These are phyloP conservation scores for Acanthosepion esculentum DNA, from an alignment of 2,888 invertebrate genomes.

Conservation along the genomic window DNA sequence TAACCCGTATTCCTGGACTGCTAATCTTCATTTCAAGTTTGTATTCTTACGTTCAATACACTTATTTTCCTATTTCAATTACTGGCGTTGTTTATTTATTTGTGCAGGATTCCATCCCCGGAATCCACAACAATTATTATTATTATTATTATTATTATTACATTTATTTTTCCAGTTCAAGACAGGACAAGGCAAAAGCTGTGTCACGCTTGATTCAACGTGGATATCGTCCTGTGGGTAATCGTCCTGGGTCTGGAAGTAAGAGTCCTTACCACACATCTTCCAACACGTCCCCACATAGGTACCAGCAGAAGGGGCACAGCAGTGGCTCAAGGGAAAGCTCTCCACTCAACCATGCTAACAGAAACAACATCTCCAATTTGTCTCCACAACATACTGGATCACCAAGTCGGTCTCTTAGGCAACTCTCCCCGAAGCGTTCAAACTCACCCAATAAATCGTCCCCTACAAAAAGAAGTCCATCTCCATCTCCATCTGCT, in stretches of 20 bases:
- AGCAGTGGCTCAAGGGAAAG: conserved; percentile 40
- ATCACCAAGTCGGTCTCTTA: conserved; percentile 40
- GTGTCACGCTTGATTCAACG: conserved; percentile 41
- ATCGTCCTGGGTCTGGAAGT: neutral
- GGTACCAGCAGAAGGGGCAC: conserved; percentile 43
- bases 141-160: too few relatives aligned
- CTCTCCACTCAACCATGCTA: conserved; percentile 38
- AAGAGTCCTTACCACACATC: conserved; percentile 38
- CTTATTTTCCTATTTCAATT: too few relatives aligned
- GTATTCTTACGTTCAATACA: too few relatives aligned
- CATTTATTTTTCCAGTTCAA: neutral
- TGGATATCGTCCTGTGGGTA: conserved; percentile 33
- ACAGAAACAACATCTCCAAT: conserved; percentile 33
- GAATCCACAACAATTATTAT: too few relatives aligned
- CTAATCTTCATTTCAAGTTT: too few relatives aligned
- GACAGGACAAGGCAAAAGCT: conserved; percentile 13
- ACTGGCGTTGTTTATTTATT: too few relatives aligned
- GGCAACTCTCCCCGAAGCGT: conserved; percentile 23
- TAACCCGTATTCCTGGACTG: too few relatives aligned
- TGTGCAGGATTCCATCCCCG: too few relatives aligned
- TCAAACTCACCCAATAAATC: conserved; percentile 44
- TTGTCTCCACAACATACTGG: conserved; percentile 43
- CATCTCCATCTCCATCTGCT: conserved; percentile 47
- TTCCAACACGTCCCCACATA: conserved; percentile 45
- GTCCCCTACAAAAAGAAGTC: conserved; percentile 44